Evolutionary conservation across 2,797 vertebrate genomes (phyloP), one percentile per base, ranked within the genome.

Genomic region (Uromys caudimaculatus): DNA sequence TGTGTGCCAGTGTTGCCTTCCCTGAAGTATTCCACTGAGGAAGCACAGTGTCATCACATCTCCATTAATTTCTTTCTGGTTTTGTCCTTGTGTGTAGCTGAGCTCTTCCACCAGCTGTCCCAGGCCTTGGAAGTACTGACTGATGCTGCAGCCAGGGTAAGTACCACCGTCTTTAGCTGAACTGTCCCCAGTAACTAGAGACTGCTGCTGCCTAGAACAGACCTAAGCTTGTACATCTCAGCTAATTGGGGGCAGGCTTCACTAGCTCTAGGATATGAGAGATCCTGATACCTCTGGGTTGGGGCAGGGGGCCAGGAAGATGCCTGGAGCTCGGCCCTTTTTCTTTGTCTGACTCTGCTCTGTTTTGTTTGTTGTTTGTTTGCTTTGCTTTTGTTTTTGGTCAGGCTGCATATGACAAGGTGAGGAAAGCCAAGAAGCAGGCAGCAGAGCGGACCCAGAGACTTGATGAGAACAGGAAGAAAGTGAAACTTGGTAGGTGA

Each of bases 61-160:
- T 77, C 41, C 78, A 54, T 86, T 60, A 1, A 29, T 64, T 89
- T 95, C 85, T 89, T 23, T 88, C 75, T 94, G 96, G 7, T 97
- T 85, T 85, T 96, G 89, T 97, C 95, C 62, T 97, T 7, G 0
- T 97, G 78, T 97, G 64, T 96, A 99, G 99, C 98, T 67, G 99
- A 99, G 88, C 98, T 99, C 95, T 99, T 99, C 98, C 99, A 99
- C 98, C 99, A 99, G 98, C 99, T 99, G 96, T 99, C 99, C 47
- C 99, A 99, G 98, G 99, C 99, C 95, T 99, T 99, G n/a, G 99
- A 99, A 90, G 99, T 99, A 82, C 98, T 99, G 92, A 99, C 99
- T 0, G 99, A 99, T 95, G 98, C 99, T 44, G 99, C 99, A 60
- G 99, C 99, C 90, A 99, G 99, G 99, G 99, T 99, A 98, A 99